Evolutionary conservation across 1,140 invertebrate species (phyloP), one percentile per base, ranked within the genome.

Genomic region (Anastrepha obliqua): DNA sequence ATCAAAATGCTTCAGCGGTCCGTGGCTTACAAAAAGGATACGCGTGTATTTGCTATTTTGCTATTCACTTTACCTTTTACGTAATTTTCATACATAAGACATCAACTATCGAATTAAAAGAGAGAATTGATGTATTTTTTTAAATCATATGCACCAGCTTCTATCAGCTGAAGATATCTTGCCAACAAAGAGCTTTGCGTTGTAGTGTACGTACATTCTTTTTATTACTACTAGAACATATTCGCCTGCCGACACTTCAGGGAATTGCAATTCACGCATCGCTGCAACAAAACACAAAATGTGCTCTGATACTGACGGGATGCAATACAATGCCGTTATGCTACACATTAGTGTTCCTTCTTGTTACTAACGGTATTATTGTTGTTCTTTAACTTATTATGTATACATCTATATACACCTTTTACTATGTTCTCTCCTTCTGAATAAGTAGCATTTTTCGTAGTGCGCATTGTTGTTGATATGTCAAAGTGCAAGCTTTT

Each of bases 201-300:
- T 81, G 17, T 81, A 8, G 47, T 81, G 47, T 47, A 81, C 74
- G 74, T 81, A 29, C 29, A 29, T 29, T 29, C 47, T 51, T 55
- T n/a, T 81, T 81, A 55, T 55, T 81, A 81, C 55, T 81, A 47
- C 74, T 81, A 20, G 44, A 20, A 81, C 74, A 81, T 81, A 47
- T 81, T 81, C 47, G 51, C 74, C 74, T 55, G 20, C 74, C 47
- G 44, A 55, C 47, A 81, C 74, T 81, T 81, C 20, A n/a, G 74
- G 47, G 74, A 81, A 81, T 81, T 81, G 74, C 74, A 81, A 81
- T 81, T 51, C 47, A 81, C 74, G 47, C 51, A 81, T 55, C 74
- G 74, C 47, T 81, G 74, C 74, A 81, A 55, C 74, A 81, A 81
- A 81, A 81, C 74, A 81, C n/a, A 47, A 81, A 81, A 81, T 81